Evolutionary conservation across 2,888 invertebrate species (phyloP).

Genomic region (Agriopis marginaria): DNA sequence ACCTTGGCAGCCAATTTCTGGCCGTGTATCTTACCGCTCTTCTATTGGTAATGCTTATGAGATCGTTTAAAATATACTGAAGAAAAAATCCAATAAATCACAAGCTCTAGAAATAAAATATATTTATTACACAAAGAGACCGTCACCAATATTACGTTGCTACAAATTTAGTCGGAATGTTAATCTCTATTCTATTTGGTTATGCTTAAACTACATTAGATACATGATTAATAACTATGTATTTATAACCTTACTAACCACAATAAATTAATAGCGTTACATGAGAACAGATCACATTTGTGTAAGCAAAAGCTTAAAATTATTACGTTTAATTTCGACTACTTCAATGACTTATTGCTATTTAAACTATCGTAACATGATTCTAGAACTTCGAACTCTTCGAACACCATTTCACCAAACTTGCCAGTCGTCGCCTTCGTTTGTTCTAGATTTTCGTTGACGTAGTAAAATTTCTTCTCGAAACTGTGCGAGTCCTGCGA

Average conservation of each 20-base stretch:
- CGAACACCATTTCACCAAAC: constrained; percentile 94
- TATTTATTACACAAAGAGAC: constrained; percentile 77
- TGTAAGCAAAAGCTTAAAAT: constrained; percentile 68
- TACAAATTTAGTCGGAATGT: constrained; percentile 59
- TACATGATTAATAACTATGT: constrained; percentile 65
- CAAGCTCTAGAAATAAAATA: constrained; percentile 57
- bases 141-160: constrained; percentile 79
- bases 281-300: constrained; percentile 82
- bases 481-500: constrained; percentile 66
- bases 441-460: constrained; percentile 86
- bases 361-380: constrained; percentile 87
- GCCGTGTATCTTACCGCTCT: neutral
- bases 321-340: constrained; percentile 57
- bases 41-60: neutral
- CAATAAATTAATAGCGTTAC: constrained; percentile 81
- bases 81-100: constrained; percentile 27
- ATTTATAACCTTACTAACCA: constrained; percentile 63
- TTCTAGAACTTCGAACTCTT: constrained; percentile 91
- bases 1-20: neutral
- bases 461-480: constrained; percentile 87
- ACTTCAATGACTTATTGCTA: constrained; percentile 82
- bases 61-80: neutral
- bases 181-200: constrained; percentile 54
- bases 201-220: constrained; percentile 53
- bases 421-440: constrained; percentile 86